Evolutionary conservation across 1,140 invertebrate species (phyloP), one percentile per base, ranked within the genome.

Genomic region (Drosophila lacteicornis): DNA sequence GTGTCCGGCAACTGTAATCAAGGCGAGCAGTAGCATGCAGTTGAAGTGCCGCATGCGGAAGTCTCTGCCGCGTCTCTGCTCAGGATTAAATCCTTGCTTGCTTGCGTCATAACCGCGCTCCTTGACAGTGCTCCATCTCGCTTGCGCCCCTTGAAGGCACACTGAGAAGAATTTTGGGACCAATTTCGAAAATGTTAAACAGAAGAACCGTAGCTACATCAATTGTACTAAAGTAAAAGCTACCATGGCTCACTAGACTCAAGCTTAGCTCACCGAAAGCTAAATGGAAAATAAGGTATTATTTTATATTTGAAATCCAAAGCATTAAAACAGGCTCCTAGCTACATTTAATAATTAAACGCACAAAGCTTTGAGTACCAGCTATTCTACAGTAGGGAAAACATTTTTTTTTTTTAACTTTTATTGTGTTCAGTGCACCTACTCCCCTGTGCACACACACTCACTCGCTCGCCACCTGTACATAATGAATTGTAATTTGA

Each of bases 401-500:
- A 13, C 17, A 9, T 13, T 8, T 6, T 17, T 42, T n/a, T 9
- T 33, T 9, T 33, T 9, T 0, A 3, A 5, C 8, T 8, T n/a
- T 40, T 55, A 11, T n/a, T 56, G 40, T 25, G 17, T 43, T 9
- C 38, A 27, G 63, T 70, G 67, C 47, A 69, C 62, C 7, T 51
- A 47, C 43, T 65, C 40, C 19, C n/a, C 42, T 17, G 46, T 36
- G 61, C 38, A 69, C 62, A 68, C 43, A 70, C 56, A 59, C 71
- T 69, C 57, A 36, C 79, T 63, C 61, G 22, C 45, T 57, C 38
- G 38, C 47, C 42, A 58, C 60, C 65, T 88, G 65, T 63, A 62
- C 71, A 80, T 87, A 88, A 88, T 81, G 84, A 88, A 88, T 88
- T 88, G 84, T 90, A 90, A 88, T 88, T 84, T 88, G 78, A 88